Percentiles rank a stretch among this genome's conserved stretches.
These are phyloP conservation scores for Dromiciops gliroides DNA, from an alignment of 2,113 vertebrate genomes.

Conservation along the genomic window DNA sequence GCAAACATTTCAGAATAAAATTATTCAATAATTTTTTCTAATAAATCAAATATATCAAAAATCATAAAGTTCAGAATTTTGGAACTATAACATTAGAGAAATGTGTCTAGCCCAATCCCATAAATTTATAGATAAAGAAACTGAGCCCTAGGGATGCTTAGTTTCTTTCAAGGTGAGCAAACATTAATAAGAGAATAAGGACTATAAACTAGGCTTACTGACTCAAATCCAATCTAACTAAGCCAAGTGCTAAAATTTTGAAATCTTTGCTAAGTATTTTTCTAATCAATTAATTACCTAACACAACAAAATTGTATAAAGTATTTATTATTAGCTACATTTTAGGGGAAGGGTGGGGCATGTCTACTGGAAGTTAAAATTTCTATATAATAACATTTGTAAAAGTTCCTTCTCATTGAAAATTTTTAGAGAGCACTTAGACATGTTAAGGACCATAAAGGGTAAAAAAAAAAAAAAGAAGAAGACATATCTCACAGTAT, in stretches of 20 bases:
- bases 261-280: no score
- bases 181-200: no score
- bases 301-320: no score
- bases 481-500: neutral
- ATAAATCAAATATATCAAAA: neutral
- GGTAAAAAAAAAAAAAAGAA: neutral
- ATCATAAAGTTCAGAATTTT: neutral
- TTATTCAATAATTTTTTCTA: neutral
- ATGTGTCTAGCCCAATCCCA: neutral
- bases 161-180: no score
- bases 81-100: neutral
- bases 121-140: neutral
- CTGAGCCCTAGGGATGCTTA: neutral
- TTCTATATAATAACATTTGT: neutral
- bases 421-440: neutral
- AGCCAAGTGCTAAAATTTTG: no score
- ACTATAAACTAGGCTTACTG: no score
- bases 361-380: neutral
- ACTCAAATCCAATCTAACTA: no score
- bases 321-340: neutral
- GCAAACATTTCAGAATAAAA: neutral
- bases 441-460: neutral
- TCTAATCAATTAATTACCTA: no score
- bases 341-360: neutral
- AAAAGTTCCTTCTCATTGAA: neutral